These are phyloP conservation scores for Alligator sinensis DNA, from an alignment of 2,113 vertebrate genomes.

Conservation along the genomic window DNA sequence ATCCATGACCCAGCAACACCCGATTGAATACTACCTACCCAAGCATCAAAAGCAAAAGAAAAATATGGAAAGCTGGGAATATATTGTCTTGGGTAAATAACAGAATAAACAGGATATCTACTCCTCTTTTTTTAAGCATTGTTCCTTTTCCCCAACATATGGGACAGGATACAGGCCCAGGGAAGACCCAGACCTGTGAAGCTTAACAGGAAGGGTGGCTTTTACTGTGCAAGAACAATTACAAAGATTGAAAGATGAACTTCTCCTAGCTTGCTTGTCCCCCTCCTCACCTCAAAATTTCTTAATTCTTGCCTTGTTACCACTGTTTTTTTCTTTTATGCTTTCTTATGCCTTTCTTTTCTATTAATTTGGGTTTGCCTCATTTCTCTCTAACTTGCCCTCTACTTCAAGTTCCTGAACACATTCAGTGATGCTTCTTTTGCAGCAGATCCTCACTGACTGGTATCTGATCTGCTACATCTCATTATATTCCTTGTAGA, in stretches of 20 bases:
- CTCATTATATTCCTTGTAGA: not conserved
- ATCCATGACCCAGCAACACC: not conserved
- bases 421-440: not conserved
- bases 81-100: not conserved
- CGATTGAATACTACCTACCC: not conserved
- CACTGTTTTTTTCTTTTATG: not conserved
- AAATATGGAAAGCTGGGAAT: not conserved
- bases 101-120: not conserved
- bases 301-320: not conserved
- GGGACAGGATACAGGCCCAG: not conserved
- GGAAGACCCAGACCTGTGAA: not conserved
- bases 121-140: not conserved
- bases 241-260: not conserved
- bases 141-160: not conserved
- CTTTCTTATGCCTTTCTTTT: not conserved
- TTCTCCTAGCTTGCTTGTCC: not conserved
- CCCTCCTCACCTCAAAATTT: not conserved
- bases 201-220: not conserved
- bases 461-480: not conserved
- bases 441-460: not conserved
- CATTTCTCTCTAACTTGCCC: not conserved
- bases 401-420: not conserved
- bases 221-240: not conserved
- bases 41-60: not conserved
- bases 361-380: not conserved